Evolutionary conservation across 2,797 vertebrate genomes (phyloP), one percentile per base, ranked within the genome.

Genomic region (Chrysocyon brachyurus): DNA sequence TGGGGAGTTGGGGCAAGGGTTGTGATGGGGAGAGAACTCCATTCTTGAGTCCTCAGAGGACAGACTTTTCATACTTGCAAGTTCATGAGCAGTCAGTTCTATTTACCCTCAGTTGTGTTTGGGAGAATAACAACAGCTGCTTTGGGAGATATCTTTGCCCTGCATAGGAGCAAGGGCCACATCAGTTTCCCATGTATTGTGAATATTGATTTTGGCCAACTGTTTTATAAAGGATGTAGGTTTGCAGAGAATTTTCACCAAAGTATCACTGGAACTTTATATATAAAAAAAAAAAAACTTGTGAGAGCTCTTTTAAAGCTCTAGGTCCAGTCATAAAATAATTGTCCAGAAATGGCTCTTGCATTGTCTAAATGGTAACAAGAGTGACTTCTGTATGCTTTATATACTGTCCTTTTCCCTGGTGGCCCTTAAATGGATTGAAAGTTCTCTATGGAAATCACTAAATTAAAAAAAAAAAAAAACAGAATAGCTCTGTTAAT

Each of bases 261-360:
- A 59, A 66, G 3, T 87, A 79, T 72, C 56, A 52, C 1, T 57
- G 33, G 57, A 83, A 78, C 52, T 33, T 82, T n/a, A 77, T 36
- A n/a, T n/a, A n/a, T n/a, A n/a, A 57, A 52, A 88, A 49, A 88
- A 24, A n/a, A 72, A 72, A 40, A 46, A 49, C 26, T 52, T 77
- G 17, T 9, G 54, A 96, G 66, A 82, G 21, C 26, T 79, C 40
- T 49, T 77, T 81, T 75, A 85, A 85, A 85, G 72, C 12, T 82
- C 2, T 54, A 63, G 84, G 28, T 56, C 12, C 28, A 16, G 46
- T 83, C 73, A 33, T 68, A 77, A 92, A 89, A 40, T 63, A 72
- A 33, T 89, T 90, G 36, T 75, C 68, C 5, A 73, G 12, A 93
- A 86, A 61, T 81, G n/a, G 11, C 52, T 59, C 81, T 95, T 92